A percentile compares a stretch with the other conserved stretches of the same genome.
phyloP scores from a whole-genome alignment of 2,797 vertebrate genomes.

The Schizopygopsis malacanthus region DNA sequence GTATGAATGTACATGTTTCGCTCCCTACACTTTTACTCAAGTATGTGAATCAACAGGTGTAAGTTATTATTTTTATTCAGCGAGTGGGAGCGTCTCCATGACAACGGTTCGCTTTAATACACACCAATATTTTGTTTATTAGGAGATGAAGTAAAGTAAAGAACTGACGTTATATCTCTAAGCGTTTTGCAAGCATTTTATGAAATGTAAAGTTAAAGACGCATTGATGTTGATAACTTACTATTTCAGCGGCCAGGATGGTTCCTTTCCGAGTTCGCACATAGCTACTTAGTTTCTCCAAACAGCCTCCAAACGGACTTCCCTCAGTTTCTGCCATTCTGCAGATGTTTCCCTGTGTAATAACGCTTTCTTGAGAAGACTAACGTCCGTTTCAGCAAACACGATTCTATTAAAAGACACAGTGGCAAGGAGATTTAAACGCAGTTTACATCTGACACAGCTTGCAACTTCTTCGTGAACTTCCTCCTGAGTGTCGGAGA shows the following conservation, averaged over 20 bases:
- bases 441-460: background rate
- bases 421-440: background rate
- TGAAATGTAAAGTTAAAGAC: background rate
- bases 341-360: background rate
- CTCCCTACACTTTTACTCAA: background rate
- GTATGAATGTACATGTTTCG: background rate
- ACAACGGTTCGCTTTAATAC: background rate
- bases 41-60: slow-evolving; percentile 3
- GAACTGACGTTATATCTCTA: too few species aligned
- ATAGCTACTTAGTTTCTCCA: slow-evolving; percentile 74
- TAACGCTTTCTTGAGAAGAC: background rate
- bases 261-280: slow-evolving; percentile 74
- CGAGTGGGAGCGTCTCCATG: background rate
- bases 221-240: slow-evolving; percentile 66
- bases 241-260: slow-evolving; percentile 75
- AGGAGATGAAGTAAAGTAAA: background rate
- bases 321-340: slow-evolving; percentile 73
- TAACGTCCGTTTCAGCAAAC: background rate
- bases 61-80: background rate
- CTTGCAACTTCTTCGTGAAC: background rate
- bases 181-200: background rate
- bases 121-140: background rate
- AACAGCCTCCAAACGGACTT: slow-evolving; percentile 20
- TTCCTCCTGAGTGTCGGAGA: background rate
- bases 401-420: background rate